phyloP scores from a whole-genome alignment of 1,140 invertebrate species.

The Octopus bimaculoides region DNA sequence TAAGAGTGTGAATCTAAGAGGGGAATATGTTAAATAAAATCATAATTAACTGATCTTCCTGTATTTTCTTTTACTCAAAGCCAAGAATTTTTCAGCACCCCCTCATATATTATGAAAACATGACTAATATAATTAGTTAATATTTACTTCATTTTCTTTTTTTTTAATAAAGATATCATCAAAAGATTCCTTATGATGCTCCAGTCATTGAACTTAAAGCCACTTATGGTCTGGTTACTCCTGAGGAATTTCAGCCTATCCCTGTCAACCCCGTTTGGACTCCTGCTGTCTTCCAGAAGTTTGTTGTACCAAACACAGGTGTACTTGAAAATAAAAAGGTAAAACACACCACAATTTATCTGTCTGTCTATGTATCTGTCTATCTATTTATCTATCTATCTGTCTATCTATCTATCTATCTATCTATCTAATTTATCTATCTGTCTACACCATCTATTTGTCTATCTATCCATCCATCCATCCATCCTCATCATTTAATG shows the following conservation, averaged over 20 bases:
- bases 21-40: too few species aligned
- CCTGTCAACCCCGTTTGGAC: constrained; percentile 64
- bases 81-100: too few species aligned
- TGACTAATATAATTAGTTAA: background rate
- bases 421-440: too few species aligned
- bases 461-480: too few species aligned
- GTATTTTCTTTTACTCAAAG: too few species aligned
- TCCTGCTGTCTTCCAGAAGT: constrained; percentile 62
- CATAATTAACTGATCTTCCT: too few species aligned
- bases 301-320: constrained; percentile 56
- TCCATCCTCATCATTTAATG: too few species aligned
- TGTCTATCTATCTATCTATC: too few species aligned
- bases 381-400: background rate
- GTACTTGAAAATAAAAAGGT: background rate
- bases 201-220: constrained; percentile 68
- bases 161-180: constrained; percentile 64
- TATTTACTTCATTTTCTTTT: background rate
- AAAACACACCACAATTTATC: background rate
- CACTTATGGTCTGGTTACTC: constrained; percentile 69
- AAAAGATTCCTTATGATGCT: constrained; percentile 66
- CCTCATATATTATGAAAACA: too few species aligned
- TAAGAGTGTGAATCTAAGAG: too few species aligned
- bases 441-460: too few species aligned
- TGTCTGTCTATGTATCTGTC: background rate
- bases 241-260: constrained; percentile 66